Percentiles rank a stretch among this genome's conserved stretches.
Evolutionary conservation across 2,797 vertebrate genomes (phyloP).

Genomic region (Myoxocephalus aenaeus): DNA sequence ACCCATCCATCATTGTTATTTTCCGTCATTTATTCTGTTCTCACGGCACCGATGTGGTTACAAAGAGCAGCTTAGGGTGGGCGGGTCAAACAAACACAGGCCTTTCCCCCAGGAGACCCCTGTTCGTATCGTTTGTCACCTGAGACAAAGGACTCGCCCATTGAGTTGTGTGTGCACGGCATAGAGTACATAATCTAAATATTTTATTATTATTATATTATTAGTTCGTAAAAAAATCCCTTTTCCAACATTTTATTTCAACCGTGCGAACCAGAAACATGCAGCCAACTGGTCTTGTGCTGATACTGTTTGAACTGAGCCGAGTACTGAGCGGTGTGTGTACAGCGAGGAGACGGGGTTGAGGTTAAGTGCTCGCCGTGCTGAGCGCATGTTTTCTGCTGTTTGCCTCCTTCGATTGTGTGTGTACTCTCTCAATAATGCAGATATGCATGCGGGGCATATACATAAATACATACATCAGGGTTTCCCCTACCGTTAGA

Average conservation of each 20-base stretch:
- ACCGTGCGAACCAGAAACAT: not conserved
- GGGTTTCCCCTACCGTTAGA: too few species aligned
- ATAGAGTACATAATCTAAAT: not conserved
- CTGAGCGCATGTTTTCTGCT: constrained; percentile 7
- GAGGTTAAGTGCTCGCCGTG: constrained; percentile 13
- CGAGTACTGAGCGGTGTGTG: too few species aligned
- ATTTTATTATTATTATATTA: not conserved
- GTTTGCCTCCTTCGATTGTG: not conserved
- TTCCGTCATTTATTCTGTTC: too few species aligned
- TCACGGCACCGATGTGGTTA: too few species aligned
- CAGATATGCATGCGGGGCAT: not conserved
- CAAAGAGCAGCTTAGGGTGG: too few species aligned
- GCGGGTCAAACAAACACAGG: too few species aligned
- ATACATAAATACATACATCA: constrained; percentile 5
- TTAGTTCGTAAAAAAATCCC: not conserved
- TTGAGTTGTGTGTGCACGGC: not conserved
- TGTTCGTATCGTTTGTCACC: too few species aligned
- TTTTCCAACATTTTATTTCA: not conserved
- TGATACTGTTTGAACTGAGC: not conserved
- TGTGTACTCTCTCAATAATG: not conserved
- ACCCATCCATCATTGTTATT: too few species aligned
- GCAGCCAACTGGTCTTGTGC: not conserved
- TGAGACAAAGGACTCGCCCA: too few species aligned
- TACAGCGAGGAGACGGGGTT: not conserved
- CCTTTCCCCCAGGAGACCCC: too few species aligned